Evolutionary conservation across 2,113 vertebrate genomes (phyloP).

Genomic region (Dasyprocta punctata): DNA sequence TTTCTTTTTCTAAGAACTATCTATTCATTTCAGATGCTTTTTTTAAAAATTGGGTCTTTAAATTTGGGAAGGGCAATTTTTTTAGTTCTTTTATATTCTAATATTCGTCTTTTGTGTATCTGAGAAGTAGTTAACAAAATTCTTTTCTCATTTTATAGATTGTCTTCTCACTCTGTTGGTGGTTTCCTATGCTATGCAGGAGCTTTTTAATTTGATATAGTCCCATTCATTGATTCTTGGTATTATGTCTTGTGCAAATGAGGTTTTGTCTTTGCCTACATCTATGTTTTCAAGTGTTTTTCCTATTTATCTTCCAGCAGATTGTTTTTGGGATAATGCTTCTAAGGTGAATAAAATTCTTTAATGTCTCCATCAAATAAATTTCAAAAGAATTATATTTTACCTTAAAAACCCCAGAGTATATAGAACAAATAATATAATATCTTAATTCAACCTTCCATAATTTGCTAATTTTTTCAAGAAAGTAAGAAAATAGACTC

Average conservation of each 20-base stretch:
- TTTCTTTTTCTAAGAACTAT: background rate
- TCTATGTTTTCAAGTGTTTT: too few relatives aligned
- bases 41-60: background rate
- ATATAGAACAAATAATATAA: background rate
- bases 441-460: constrained; percentile 23
- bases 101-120: background rate
- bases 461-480: background rate
- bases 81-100: background rate
- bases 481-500: constrained; percentile 11
- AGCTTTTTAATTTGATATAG: background rate
- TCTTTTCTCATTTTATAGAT: background rate
- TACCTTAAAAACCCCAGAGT: background rate
- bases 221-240: background rate
- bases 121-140: background rate
- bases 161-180: background rate
- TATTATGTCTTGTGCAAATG: background rate
- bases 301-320: too few relatives aligned
- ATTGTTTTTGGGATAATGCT: background rate
- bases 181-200: background rate
- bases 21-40: background rate
- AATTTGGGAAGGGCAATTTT: background rate
- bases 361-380: constrained; percentile 21
- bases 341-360: constrained; percentile 41
- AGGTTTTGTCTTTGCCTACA: background rate
- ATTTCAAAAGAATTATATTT: constrained; percentile 34